Percentiles rank a stretch among this genome's conserved stretches.
phyloP scores from a whole-genome alignment of 1,140 invertebrate species.

The Chionoecetes opilio region DNA sequence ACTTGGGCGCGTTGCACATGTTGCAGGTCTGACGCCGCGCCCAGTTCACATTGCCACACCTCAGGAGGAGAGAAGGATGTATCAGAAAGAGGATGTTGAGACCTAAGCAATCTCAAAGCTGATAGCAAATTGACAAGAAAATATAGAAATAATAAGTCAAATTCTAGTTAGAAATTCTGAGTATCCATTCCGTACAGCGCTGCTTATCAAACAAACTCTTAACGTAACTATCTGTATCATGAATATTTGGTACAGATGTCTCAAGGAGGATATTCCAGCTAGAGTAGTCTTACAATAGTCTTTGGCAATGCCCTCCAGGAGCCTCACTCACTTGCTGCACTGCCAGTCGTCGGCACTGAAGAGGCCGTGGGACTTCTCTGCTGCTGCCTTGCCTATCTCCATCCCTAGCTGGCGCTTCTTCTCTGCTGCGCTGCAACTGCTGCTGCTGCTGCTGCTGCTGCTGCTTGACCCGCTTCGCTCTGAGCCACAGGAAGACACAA shows the following conservation, averaged over 20 bases:
- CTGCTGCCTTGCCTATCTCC: conserved; percentile 98
- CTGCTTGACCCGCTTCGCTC: conserved; percentile 82
- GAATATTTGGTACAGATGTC: no score
- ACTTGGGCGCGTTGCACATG: conserved; percentile 99
- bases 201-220: no score
- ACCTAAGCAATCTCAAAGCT: no score
- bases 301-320: conserved; percentile 30
- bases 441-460: conserved; percentile 84
- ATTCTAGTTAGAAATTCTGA: no score
- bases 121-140: no score
- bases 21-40: conserved; percentile 98
- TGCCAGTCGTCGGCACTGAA: conserved; percentile 99
- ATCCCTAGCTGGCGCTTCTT: conserved; percentile 96
- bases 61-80: conserved; percentile 80
- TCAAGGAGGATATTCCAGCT: no score
- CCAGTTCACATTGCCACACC: conserved; percentile 99
- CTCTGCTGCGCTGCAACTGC: conserved; percentile 55
- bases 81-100: no score
- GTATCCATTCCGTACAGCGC: no score
- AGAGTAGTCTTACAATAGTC: no score
- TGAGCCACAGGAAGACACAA: background rate
- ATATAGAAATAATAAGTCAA: no score
- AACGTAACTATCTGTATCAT: no score
- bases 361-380: conserved; percentile 99
- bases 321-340: conserved; percentile 92